Base-by-base conservation (phyloP, 1,140 invertebrate species). In the Macrobrachium nipponense region DNA sequence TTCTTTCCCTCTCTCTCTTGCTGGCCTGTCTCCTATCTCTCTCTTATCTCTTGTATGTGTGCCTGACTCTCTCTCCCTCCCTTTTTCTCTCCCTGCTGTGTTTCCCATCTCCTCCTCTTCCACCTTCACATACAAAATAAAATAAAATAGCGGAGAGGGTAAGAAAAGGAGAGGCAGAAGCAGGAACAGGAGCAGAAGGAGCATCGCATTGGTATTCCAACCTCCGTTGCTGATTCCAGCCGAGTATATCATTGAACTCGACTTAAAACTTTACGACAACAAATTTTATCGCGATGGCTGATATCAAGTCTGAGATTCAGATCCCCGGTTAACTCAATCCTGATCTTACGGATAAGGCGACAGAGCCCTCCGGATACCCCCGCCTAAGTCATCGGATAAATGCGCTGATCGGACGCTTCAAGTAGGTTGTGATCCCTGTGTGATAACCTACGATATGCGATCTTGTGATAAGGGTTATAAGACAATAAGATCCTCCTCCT, bases 201-300 rank as follows among this genome's bases (percentile, higher is more conserved):
- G 15, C 68, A 70, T 23, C 68, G 20, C 27, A 72, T 85, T 85
- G 76, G 77, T 73, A 86, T 86, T 79, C 84, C 11, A 11, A 58
- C 0, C 84, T 20, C 15, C 11, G 43, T 27, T 17, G 20, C 58
- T 72, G 77, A 51, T 86, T 86, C 77, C 78, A 64, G 59, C 66
- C 6, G 64, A 80, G 68, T 86, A 86, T 86, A 86, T 86, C 84
- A 86, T 86, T 86, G 84, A 75, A 60, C 66, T 73, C 27, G 58
- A 80, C 78, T 86, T 75, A 72, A 86, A 86, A 86, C 83, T 86
- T 80, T 86, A 86, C 78, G 84, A 86, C 77, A 78, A 86, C 84
- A 86, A 86, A 86, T 80, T 86, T 80, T 80, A 86, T 86, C 84
- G 77, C 60, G 78, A 80, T 80, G 77, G 84, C 43, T 72, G 60